Base-by-base conservation (phyloP, 2,888 invertebrate genomes). In the Nomada ruficornis region DNA sequence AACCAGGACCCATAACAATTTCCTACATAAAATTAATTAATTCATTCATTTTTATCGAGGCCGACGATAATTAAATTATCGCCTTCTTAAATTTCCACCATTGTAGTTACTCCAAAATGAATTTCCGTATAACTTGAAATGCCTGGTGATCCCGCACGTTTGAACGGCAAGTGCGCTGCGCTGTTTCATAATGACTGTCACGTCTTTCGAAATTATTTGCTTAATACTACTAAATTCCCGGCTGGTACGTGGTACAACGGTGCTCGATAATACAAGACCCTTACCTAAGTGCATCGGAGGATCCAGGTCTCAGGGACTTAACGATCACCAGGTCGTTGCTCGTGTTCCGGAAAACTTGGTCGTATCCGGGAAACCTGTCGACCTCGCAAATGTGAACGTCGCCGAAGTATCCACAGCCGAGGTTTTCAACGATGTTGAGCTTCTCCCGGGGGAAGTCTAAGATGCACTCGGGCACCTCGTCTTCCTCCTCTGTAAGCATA, bases 361-460 rank as follows among this genome's bases (percentile, higher is more conserved):
- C 93, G 82, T 91, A 92, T 36, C 92, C 92, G 0, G 94, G 92
- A 80, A 93, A 93, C 79, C 93, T 94, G 87, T 95, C 94, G 90
- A 96, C 95, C 93, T 96, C 96, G 93, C 96, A 96, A 91, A 96
- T 93, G 93, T 96, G 96, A 91, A 96, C 95, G 94, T 97, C 97
- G 87, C 97, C 97, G 93, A 96, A 97, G 91, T 96, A 95, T 83
- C 97, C 97, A 89, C 96, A 96, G 74, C 97, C 97, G 76, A 97
- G 94, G 92, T 96, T 97, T 94, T 97, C 97, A 87, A 97, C 95
- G 93, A 97, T 96, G 91, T 95, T 95, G 88, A 97, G 95, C 91
- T 96, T 96, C 90, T 97, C 96, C 86, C 96, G 95, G 26, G 97
- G 96, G 94, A 97, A 96, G 94, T 96, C 96, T 88, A 95, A 84